Percentiles rank a stretch among this genome's conserved stretches.
Evolutionary conservation across 2,113 vertebrate species (phyloP).

Genomic region (Typhlomys cinereus): DNA sequence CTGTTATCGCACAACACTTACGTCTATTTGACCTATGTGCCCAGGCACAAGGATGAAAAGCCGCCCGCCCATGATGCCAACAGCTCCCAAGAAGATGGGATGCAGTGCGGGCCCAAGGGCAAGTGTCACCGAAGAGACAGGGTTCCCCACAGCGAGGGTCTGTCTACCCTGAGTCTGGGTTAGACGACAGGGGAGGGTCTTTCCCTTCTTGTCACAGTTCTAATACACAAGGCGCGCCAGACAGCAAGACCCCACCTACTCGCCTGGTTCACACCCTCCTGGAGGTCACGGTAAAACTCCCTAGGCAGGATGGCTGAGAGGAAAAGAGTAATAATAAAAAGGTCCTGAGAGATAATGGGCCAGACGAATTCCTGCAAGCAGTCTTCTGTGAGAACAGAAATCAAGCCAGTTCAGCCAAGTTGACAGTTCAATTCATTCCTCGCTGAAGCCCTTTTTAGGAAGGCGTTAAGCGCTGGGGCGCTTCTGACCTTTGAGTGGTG

Average conservation of each 20-base stretch:
- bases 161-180: not conserved
- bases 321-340: too few relatives aligned
- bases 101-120: fast-evolving
- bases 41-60: not conserved
- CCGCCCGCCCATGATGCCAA: fast-evolving
- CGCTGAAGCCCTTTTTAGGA: not conserved
- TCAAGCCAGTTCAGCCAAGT: not conserved
- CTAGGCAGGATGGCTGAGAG: not conserved
- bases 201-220: not conserved
- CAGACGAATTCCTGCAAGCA: not conserved
- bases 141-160: not conserved
- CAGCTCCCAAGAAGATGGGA: not conserved
- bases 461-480: not conserved
- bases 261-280: not conserved
- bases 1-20: not conserved
- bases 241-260: not conserved
- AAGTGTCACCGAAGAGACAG: not conserved
- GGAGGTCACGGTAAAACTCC: not conserved
- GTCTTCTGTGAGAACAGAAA: not conserved
- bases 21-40: not conserved
- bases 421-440: not conserved
- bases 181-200: not conserved
- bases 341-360: not conserved
- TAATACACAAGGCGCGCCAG: fast-evolving
- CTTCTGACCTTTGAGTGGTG: constrained; percentile 1